These are phyloP conservation scores for Leptoteleia sp. DNA, from an alignment of 1,140 invertebrate genomes.

Conservation along the genomic window DNA sequence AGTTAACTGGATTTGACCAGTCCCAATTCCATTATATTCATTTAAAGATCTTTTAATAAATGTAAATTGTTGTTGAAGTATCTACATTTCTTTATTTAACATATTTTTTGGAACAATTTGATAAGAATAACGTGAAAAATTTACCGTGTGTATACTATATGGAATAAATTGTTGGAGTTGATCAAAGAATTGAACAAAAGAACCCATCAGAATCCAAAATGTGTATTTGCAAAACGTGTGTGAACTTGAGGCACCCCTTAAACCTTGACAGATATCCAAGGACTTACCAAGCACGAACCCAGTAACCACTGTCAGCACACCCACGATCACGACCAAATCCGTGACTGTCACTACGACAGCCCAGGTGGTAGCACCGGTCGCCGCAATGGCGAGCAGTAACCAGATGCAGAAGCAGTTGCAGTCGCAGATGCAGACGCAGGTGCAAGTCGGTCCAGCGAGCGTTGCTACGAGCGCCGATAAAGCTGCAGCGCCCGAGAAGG, in stretches of 20 bases:
- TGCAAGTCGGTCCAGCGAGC: slow-evolving; percentile 72
- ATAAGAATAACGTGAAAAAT: no score
- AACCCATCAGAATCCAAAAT: not conserved
- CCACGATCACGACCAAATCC: slow-evolving; percentile 77
- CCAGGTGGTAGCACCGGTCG: slow-evolving; percentile 73
- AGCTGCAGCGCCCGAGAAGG: slow-evolving; percentile 69
- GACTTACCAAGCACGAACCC: slow-evolving; percentile 80
- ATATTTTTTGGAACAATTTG: no score
- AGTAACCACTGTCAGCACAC: slow-evolving; percentile 77
- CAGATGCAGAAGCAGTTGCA: slow-evolving; percentile 24
- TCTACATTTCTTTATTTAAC: no score
- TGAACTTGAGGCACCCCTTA: slow-evolving; percentile 79
- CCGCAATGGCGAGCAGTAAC: slow-evolving; percentile 69
- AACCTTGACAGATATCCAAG: slow-evolving; percentile 84
- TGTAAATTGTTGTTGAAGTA: no score
- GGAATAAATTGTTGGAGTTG: no score
- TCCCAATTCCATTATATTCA: no score
- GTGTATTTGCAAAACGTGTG: slow-evolving; percentile 64
- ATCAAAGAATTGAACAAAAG: no score
- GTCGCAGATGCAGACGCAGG: slow-evolving; percentile 74
- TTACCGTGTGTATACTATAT: no score
- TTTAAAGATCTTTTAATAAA: no score
- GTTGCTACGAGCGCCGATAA: slow-evolving; percentile 67
- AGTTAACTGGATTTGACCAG: no score
- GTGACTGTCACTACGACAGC: slow-evolving; percentile 73